Base-by-base conservation (phyloP, 2,797 vertebrate genomes). In the Hemitrygon akajei region DNA sequence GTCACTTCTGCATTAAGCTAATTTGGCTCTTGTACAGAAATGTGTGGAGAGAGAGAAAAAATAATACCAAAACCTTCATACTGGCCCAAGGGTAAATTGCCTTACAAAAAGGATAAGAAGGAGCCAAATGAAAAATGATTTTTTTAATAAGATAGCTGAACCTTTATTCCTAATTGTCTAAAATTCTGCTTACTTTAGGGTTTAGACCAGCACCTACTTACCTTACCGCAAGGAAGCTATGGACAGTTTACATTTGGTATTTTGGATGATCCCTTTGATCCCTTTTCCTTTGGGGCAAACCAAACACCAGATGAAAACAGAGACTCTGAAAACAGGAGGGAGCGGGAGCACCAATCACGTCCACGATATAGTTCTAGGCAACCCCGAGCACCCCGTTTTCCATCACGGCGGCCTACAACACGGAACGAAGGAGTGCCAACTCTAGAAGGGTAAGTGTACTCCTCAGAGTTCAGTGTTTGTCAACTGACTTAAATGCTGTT, bases 401-500 rank as follows among this genome's bases (percentile, higher is more conserved):
- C 97, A 7, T 96, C 98, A 0, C 97, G 98, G 93, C 97, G 98
- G 69, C 97, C 98, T 94, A 96, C 97, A 22, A 96, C 97, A 93
- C 97, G 98, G 95, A 98, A 98, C 0, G 98, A 99, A 95, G 98
- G 98, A 0, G 98, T 99, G 81, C 99, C 98, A 93, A 98, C 98
- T 0, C 96, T 99, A 95, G 99, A 99, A 95, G 99, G 98, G 97
- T 97, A 95, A 97, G 97, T 87, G 25, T 63, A 7, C 11, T 30
- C 63, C 93, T 7, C 30, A 87, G 63, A 34, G 27, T 69, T 69
- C n/a, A 89, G 69, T 37, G 22, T 73, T 47, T 73, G 71, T 73
- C 71, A 73, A 25, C 22, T 73, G 3, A 22, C 22, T 27, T 73
- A 73, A 73, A 73, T 73, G 22, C 3, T 22, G 5, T 22, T 73